These are phyloP conservation scores for Butorides virescens DNA, from an alignment of 2,113 vertebrate species.

Conservation along the genomic window DNA sequence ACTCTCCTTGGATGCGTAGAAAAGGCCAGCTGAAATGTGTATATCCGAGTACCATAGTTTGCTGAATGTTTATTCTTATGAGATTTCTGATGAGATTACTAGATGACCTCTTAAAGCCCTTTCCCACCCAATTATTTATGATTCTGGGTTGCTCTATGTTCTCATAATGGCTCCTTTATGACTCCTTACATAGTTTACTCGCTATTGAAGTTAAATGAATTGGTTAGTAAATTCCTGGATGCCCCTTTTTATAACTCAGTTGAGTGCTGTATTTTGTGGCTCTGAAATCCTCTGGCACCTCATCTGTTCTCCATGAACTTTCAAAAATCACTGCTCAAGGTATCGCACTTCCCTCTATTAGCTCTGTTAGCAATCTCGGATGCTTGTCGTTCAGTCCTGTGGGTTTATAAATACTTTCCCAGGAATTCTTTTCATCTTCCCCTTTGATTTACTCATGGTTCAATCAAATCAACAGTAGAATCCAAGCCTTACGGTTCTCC, in stretches of 20 bases:
- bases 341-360: slow-evolving; percentile 1
- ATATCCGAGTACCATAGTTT: not conserved
- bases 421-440: slow-evolving; percentile 67
- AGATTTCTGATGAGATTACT: slow-evolving; percentile 55
- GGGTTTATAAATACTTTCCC: slow-evolving; percentile 51
- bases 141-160: slow-evolving; percentile 22
- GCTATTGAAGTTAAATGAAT: slow-evolving; percentile 59
- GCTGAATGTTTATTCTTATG: slow-evolving; percentile 19
- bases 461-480: not conserved
- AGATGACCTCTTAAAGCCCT: slow-evolving; percentile 58
- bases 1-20: not conserved
- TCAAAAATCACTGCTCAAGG: slow-evolving; percentile 42
- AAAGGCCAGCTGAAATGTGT: not conserved
- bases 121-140: slow-evolving; percentile 56
- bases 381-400: slow-evolving; percentile 11
- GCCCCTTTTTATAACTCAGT: slow-evolving; percentile 52
- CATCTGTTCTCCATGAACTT: slow-evolving; percentile 61
- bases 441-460: slow-evolving; percentile 33
- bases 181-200: slow-evolving; percentile 47
- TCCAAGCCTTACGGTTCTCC: not conserved
- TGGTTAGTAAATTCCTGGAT: slow-evolving; percentile 58
- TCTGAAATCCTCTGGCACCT: slow-evolving; percentile 58
- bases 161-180: slow-evolving; percentile 61
- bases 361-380: slow-evolving; percentile 32
- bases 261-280: slow-evolving; percentile 54